Base-by-base conservation (phyloP, 2,113 vertebrate species). In the Ploceus nigricollis region DNA sequence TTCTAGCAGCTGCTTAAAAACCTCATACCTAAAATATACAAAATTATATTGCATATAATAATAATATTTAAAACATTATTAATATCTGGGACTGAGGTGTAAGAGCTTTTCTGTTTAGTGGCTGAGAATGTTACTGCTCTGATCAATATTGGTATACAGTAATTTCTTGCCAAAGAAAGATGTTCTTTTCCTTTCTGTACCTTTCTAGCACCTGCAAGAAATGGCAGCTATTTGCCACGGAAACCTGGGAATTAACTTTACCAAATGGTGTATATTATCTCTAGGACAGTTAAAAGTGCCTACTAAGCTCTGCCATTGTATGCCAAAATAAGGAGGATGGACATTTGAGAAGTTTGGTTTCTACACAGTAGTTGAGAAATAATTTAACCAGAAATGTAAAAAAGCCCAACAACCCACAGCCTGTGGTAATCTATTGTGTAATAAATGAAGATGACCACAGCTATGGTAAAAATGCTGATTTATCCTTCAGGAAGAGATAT, bases 361-460 rank as follows among this genome's bases (percentile, higher is more conserved):
- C 68, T 71, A 81, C 42, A 65, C 27, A 79, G 76, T 90, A 65
- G 21, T 68, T 87, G 80, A 93, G 68, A 97, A 96, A 96, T 60
- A 68, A 94, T 94, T 96, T 92, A 82, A 90, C 68, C 86, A 80
- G 87, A 80, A 69, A 89, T 28, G 31, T 54, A 15, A 47, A 72
- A 81, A 75, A 75, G 12, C 25, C 63, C 54, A 44, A 7, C 33
- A 82, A 39, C 37, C 35, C 61, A 83, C 2, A 2, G 81, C 27
- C 51, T 68, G 42, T 56, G 40, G 68, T 91, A 60, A 66, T 66
- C 31, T n/a, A 20, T 82, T 88, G n/a, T 35, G 20, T 63, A 78
- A 30, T 45, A 92, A 87, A 69, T 79, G 85, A 64, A 11, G 15
- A 60, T 70, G 66, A 82, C 28, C 39, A 31, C 61, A 75, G 75